phyloP scores from a whole-genome alignment of 2,113 vertebrate species.

The Clinocottus analis region DNA sequence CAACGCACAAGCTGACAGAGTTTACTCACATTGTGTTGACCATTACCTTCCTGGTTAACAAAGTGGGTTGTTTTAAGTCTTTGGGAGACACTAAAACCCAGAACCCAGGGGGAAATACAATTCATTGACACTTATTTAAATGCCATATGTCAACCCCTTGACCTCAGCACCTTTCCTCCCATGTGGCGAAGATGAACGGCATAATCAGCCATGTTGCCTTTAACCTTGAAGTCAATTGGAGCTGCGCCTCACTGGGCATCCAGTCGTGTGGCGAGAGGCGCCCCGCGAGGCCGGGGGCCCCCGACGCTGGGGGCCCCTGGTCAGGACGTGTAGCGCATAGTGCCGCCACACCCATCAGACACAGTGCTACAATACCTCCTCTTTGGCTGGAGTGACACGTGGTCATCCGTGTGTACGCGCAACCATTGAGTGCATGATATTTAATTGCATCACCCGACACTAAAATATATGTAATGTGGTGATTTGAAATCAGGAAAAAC shows the following conservation, averaged over 20 bases:
- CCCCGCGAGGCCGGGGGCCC: neutral
- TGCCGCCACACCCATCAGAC: no score
- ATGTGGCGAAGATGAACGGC: slow-evolving; percentile 50
- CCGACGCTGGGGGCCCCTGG: neutral
- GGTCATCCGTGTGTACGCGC: no score
- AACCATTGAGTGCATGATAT: neutral
- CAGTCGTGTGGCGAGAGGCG: neutral
- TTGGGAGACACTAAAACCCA: neutral
- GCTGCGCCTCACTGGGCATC: neutral
- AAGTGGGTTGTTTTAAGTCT: neutral
- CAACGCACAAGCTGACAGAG: neutral
- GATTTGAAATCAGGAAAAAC: no score
- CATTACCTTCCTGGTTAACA: neutral
- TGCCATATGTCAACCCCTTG: slow-evolving; percentile 77
- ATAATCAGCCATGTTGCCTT: slow-evolving; percentile 70
- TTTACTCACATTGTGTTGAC: neutral
- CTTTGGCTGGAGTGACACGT: no score
- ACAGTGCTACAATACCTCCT: no score
- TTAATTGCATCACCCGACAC: neutral
- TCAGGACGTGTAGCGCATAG: neutral
- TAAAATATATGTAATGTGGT: neutral
- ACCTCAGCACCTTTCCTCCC: slow-evolving; percentile 69
- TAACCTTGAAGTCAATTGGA: slow-evolving; percentile 77
- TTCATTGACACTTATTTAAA: neutral
- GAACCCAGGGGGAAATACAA: neutral